Conservation (phyloP, 2,113 vertebrate genomes). For the Lophotis ruficrista region DNA sequence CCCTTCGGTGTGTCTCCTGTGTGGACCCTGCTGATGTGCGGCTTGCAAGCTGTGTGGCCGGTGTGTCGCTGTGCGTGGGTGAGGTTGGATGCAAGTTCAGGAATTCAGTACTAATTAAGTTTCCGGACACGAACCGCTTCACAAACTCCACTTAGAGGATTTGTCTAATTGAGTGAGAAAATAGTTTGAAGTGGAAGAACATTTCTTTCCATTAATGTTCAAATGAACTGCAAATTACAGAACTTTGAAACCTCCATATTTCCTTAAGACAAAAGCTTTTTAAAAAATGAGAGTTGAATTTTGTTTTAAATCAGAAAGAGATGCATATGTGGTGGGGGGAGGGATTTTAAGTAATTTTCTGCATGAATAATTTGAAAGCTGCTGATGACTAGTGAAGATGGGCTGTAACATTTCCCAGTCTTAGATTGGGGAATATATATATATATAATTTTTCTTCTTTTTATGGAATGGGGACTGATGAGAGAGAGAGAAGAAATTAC, state of each 20-base stretch:
- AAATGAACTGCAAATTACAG: constrained; percentile 76
- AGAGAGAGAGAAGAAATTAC: background rate
- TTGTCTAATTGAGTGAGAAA: constrained; percentile 81
- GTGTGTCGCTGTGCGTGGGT: background rate
- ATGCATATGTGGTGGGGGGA: background rate
- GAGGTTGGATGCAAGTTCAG: constrained; percentile 50
- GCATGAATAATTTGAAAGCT: constrained; percentile 60
- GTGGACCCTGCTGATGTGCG: accelerated
- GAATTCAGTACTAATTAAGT: constrained; percentile 72
- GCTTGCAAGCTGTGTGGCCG: background rate
- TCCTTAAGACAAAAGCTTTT: constrained; percentile 73
- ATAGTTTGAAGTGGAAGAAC: constrained; percentile 76
- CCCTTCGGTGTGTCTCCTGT: background rate
- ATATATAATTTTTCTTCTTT: background rate
- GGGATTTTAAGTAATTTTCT: constrained; percentile 67
- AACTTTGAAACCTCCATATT: constrained; percentile 66
- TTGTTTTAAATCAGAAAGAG: constrained; percentile 68
- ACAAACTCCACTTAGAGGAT: constrained; percentile 74
- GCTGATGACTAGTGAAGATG: constrained; percentile 2
- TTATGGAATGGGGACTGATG: background rate
- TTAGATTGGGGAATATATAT: background rate
- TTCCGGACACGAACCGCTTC: constrained; percentile 74
- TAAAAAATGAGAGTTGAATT: constrained; percentile 53
- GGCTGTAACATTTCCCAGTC: background rate
- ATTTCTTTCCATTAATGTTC: constrained; percentile 78